Evolutionary conservation across 2,888 invertebrate genomes (phyloP).

Genomic region (Drosophila imparisetae): DNA sequence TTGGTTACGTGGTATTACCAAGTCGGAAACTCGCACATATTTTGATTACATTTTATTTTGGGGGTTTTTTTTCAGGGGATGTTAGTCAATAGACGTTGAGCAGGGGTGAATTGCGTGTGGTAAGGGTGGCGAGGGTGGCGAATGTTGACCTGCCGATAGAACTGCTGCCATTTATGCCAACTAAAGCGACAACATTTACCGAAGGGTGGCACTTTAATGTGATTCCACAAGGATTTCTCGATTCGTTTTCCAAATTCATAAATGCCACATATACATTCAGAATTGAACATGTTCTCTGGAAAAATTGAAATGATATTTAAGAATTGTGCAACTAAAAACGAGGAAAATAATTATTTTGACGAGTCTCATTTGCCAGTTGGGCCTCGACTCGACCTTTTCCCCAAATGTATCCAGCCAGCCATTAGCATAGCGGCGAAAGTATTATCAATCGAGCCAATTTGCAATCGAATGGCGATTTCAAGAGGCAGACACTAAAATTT

Average conservation of each 20-base stretch:
- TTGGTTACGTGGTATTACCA: not conserved
- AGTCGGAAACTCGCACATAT: not conserved
- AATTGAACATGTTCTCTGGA: not conserved
- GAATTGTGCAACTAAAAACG: not conserved
- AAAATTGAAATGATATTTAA: not conserved
- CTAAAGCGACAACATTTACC: constrained; percentile 29
- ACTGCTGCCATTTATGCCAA: constrained; percentile 7
- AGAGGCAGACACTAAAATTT: not conserved
- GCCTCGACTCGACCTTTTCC: not conserved
- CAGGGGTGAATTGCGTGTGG: constrained; percentile 1
- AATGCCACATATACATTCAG: not conserved
- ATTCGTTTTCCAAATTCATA: not conserved
- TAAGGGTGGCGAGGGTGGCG: not conserved
- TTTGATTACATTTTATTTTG: not conserved
- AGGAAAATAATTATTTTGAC: not conserved
- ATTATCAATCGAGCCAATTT: not conserved
- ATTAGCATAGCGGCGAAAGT: not conserved
- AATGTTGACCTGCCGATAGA: not conserved
- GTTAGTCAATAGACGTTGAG: not conserved
- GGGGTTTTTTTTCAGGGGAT: not conserved
- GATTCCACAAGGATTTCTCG: constrained; percentile 31
- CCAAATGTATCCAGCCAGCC: not conserved
- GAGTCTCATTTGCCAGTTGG: not conserved
- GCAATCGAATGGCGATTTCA: not conserved
- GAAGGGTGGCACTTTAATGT: constrained; percentile 48